phyloP scores from a whole-genome alignment of 2,797 vertebrate genomes.

The Peromyscus aztecus region DNA sequence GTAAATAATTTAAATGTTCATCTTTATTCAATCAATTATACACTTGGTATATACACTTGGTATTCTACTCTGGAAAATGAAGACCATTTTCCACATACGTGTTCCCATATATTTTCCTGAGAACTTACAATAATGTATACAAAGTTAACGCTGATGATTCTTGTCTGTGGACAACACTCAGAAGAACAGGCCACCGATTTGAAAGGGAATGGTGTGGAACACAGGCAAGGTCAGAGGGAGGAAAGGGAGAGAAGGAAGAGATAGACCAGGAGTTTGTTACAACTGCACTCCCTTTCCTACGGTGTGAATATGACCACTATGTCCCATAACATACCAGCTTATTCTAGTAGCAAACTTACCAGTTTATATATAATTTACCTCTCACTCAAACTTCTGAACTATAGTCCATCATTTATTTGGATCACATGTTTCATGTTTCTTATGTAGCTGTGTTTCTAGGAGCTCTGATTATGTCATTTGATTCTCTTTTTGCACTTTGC shows the following conservation, averaged over 20 bases:
- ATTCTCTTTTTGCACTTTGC: background rate
- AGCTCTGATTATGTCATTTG: slow-evolving; percentile 38
- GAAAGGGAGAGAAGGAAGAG: background rate
- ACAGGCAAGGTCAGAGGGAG: background rate
- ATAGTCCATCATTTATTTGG: background rate
- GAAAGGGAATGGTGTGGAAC: background rate
- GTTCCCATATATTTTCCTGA: background rate
- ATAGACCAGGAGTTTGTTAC: background rate
- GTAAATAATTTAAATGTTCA: background rate
- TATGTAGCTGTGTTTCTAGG: background rate
- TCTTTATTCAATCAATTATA: background rate
- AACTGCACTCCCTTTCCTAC: background rate
- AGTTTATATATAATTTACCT: background rate
- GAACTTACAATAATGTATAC: background rate
- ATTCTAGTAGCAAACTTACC: background rate
- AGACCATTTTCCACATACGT: background rate
- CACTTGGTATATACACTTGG: background rate
- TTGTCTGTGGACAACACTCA: background rate
- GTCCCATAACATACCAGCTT: background rate
- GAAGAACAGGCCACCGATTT: background rate
- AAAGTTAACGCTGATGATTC: slow-evolving; percentile 1
- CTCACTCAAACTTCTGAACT: background rate
- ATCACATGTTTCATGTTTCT: background rate
- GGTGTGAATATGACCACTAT: background rate
- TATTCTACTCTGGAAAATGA: background rate